phyloP scores from a whole-genome alignment of 2,113 vertebrate species.

The Acrocephalus kingi region DNA sequence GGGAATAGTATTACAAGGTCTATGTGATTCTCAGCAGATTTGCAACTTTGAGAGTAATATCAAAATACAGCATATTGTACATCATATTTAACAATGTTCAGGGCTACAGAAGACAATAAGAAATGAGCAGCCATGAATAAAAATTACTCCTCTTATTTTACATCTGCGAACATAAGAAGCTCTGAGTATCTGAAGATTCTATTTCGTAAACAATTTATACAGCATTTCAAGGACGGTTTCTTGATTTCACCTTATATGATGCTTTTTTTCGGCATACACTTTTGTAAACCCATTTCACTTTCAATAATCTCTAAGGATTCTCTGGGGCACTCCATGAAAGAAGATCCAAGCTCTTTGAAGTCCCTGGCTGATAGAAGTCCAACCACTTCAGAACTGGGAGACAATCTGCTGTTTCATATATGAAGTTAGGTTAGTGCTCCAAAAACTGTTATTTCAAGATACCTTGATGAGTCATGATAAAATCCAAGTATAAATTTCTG shows the following conservation, averaged over 20 bases:
- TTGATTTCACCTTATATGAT: not conserved
- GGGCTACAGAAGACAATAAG: not conserved
- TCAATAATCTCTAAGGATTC: not conserved
- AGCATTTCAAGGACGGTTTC: not conserved
- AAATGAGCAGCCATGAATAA: not conserved
- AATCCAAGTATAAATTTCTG: not conserved
- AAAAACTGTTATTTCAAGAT: not conserved
- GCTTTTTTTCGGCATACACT: not conserved
- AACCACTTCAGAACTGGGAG: slow-evolving; percentile 11
- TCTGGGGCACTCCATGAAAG: not conserved
- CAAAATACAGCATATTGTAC: not conserved
- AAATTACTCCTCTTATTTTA: not conserved
- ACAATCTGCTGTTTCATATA: not conserved
- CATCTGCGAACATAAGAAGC: not conserved
- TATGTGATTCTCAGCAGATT: not conserved
- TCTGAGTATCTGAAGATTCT: not conserved
- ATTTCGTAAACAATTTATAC: not conserved
- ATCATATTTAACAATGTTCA: not conserved
- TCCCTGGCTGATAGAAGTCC: not conserved
- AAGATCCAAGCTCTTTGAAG: slow-evolving; percentile 38
- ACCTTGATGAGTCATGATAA: not conserved
- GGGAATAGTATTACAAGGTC: not conserved
- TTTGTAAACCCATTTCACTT: not conserved
- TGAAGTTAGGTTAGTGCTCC: not conserved
- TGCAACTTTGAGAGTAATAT: not conserved